Percentiles rank a stretch among this genome's conserved stretches.
These are phyloP conservation scores for Eumacrocentrus americanus DNA, from an alignment of 2,888 invertebrate genomes.

Conservation along the genomic window DNA sequence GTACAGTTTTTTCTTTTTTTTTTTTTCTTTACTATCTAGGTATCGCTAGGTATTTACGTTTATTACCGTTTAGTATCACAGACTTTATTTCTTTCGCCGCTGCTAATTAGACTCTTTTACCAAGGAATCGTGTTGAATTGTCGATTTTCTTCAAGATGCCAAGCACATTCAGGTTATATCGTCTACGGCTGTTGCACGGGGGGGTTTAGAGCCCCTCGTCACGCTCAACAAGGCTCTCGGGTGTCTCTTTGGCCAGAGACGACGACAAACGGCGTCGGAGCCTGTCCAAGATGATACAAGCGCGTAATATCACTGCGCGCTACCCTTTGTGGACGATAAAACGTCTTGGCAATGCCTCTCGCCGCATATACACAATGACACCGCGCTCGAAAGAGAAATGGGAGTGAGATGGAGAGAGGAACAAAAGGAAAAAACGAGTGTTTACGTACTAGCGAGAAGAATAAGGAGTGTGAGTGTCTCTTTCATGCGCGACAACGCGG, in stretches of 20 bases:
- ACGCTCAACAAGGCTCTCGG: too few species aligned
- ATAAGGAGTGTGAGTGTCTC: slow-evolving; percentile 10
- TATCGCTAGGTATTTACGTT: slow-evolving; percentile 44
- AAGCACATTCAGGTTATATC: not conserved
- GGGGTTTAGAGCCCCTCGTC: not conserved
- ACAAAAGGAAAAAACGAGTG: slow-evolving; percentile 22
- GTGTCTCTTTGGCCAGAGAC: not conserved
- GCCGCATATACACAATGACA: slow-evolving; percentile 7
- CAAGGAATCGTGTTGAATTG: not conserved
- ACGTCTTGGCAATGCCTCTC: not conserved
- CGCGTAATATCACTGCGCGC: not conserved
- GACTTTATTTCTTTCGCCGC: slow-evolving; percentile 44
- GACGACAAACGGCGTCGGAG: not conserved
- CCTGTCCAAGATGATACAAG: not conserved
- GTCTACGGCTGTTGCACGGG: not conserved
- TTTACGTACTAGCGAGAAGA: slow-evolving; percentile 14
- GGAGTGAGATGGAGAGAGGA: slow-evolving; percentile 33
- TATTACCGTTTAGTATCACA: slow-evolving; percentile 58
- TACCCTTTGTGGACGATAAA: not conserved
- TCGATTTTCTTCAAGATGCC: not conserved
- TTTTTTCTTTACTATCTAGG: not conserved
- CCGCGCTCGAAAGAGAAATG: slow-evolving; percentile 20
- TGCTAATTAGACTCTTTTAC: not conserved
- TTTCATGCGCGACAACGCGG: slow-evolving; percentile 45
- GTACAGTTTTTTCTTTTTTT: slow-evolving; percentile 41